Percentiles rank a stretch among this genome's conserved stretches.
These are phyloP conservation scores for Lagorchestes hirsutus DNA, from an alignment of 2,797 vertebrate species.

Conservation along the genomic window DNA sequence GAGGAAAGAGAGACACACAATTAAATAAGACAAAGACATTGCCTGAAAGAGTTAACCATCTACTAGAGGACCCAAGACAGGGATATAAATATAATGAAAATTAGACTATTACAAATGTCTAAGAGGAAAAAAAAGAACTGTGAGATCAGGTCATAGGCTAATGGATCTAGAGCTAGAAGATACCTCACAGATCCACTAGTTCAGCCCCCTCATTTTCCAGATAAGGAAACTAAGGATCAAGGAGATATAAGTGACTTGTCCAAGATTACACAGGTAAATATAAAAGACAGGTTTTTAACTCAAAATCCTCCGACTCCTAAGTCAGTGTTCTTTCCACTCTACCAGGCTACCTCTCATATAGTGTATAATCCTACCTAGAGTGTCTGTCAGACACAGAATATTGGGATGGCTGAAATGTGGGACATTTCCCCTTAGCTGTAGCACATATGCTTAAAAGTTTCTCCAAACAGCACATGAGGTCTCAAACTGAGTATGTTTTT, in stretches of 20 bases:
- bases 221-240: background rate
- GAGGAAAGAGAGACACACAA: background rate
- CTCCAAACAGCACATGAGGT: background rate
- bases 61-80: background rate
- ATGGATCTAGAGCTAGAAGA: no score
- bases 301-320: background rate
- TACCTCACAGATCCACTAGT: no score
- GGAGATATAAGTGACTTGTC: background rate
- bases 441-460: background rate
- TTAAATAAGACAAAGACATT: background rate
- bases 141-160: no score
- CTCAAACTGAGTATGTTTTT: no score
- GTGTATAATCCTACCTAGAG: background rate
- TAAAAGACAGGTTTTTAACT: background rate
- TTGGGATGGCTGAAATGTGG: background rate
- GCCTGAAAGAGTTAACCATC: background rate
- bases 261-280: background rate
- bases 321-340: background rate
- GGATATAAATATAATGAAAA: background rate
- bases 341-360: background rate
- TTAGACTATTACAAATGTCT: no score
- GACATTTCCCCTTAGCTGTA: background rate
- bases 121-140: background rate
- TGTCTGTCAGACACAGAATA: background rate
- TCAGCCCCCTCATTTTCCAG: background rate